phyloP scores from a whole-genome alignment of 2,797 vertebrate genomes.

The Poecile montanus region DNA sequence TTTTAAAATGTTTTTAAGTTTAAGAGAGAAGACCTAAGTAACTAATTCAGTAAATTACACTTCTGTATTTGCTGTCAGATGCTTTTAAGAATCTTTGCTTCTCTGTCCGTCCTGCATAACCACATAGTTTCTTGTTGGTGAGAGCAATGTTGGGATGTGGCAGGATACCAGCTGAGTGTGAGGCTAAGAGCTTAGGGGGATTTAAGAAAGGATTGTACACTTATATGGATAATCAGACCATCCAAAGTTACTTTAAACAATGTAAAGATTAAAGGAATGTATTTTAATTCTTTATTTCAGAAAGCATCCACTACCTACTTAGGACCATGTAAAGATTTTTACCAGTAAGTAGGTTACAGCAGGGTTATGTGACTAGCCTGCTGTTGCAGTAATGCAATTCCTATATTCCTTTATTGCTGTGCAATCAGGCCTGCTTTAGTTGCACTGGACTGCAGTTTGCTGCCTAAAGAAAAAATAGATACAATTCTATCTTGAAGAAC shows the following conservation, averaged over 20 bases:
- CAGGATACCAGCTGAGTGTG: not conserved
- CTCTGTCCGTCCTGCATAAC: not conserved
- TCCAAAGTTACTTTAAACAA: not conserved
- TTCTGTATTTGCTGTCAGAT: not conserved
- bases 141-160: not conserved
- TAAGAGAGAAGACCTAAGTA: constrained; percentile 5
- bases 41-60: constrained; percentile 1
- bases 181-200: not conserved
- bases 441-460: not conserved
- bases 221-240: not conserved
- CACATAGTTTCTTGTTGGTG: not conserved
- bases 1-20: not conserved
- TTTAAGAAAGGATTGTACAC: not conserved
- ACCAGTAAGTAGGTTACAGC: not conserved
- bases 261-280: not conserved
- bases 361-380: not conserved
- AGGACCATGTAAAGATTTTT: not conserved
- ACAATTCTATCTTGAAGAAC: not conserved
- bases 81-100: not conserved
- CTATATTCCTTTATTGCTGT: not conserved
- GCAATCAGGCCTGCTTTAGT: not conserved
- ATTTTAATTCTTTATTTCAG: not conserved
- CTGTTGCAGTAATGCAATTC: not conserved
- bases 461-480: not conserved
- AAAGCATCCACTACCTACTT: not conserved